Evolutionary conservation across 2,888 invertebrate genomes (phyloP).

Genomic region (Imbricaverruca yamaguchii): DNA sequence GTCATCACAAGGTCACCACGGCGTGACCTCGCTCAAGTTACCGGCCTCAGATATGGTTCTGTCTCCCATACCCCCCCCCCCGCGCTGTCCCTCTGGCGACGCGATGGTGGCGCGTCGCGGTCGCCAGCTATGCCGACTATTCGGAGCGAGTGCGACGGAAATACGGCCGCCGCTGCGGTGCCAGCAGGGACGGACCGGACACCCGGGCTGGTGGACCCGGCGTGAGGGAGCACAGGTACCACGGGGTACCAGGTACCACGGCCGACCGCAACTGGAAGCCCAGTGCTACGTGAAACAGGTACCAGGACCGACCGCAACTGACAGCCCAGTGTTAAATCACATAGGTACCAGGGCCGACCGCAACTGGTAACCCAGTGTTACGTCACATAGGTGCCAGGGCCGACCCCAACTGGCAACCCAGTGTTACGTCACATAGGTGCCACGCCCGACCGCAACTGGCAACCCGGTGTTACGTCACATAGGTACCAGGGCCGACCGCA

Average conservation of each 20-base stretch:
- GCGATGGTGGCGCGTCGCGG: neutral
- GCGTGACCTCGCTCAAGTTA: neutral
- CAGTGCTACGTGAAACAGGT: too few relatives aligned
- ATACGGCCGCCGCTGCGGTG: neutral
- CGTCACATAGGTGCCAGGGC: too few relatives aligned
- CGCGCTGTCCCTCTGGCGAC: neutral
- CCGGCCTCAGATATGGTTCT: neutral
- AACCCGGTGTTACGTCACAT: too few relatives aligned
- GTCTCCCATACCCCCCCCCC: neutral
- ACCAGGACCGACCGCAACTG: too few relatives aligned
- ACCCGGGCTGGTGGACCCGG: neutral
- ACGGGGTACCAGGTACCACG: neutral
- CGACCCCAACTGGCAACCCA: too few relatives aligned
- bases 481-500: too few relatives aligned
- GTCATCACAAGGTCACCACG: neutral
- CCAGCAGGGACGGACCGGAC: neutral
- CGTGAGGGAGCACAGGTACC: too few relatives aligned
- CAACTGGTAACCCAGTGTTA: too few relatives aligned
- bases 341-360: too few relatives aligned
- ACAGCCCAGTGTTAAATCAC: too few relatives aligned
- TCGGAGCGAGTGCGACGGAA: neutral
- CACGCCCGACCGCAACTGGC: too few relatives aligned
- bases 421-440: too few relatives aligned
- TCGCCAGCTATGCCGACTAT: slow-evolving; percentile 5
- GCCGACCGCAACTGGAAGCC: neutral